phyloP scores from a whole-genome alignment of 2,888 invertebrate species.

The Nowickia ferox region DNA sequence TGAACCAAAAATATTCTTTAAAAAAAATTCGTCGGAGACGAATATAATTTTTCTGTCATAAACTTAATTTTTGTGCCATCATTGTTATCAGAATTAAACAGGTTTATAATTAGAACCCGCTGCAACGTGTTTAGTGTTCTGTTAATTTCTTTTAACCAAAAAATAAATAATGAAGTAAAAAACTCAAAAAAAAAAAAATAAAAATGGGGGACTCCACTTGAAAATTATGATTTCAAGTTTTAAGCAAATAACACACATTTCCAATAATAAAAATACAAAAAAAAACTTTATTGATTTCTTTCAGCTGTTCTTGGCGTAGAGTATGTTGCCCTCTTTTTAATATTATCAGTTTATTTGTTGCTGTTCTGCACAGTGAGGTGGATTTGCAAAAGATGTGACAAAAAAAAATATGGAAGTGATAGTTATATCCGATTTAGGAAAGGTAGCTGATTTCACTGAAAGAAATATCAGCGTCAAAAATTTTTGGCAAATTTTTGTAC shows the following conservation, averaged over 20 bases:
- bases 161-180: background rate
- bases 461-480: too few relatives aligned
- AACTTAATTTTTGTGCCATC: conserved; percentile 1
- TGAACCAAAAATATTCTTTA: too few relatives aligned
- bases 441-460: too few relatives aligned
- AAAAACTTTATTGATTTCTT: conserved; percentile 40
- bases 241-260: conserved; percentile 52
- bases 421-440: background rate
- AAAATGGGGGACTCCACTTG: conserved; percentile 46
- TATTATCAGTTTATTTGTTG: conserved; percentile 24
- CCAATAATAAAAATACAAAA: conserved; percentile 19
- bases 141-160: background rate
- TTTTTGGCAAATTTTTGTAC: too few relatives aligned
- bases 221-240: conserved; percentile 69
- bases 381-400: background rate
- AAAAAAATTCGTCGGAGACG: background rate
- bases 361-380: background rate
- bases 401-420: too few relatives aligned
- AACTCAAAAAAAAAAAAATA: background rate
- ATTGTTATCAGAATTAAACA: conserved; percentile 35
- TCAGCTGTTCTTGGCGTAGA: conserved; percentile 53
- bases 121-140: conserved; percentile 23
- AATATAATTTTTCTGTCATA: background rate
- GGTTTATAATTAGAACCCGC: conserved; percentile 58
- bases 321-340: conserved; percentile 2